A percentile compares a stretch with the other conserved stretches of the same genome.
phyloP scores from a whole-genome alignment of 2,888 invertebrate species.

The Tenthredo scrophulariae region DNA sequence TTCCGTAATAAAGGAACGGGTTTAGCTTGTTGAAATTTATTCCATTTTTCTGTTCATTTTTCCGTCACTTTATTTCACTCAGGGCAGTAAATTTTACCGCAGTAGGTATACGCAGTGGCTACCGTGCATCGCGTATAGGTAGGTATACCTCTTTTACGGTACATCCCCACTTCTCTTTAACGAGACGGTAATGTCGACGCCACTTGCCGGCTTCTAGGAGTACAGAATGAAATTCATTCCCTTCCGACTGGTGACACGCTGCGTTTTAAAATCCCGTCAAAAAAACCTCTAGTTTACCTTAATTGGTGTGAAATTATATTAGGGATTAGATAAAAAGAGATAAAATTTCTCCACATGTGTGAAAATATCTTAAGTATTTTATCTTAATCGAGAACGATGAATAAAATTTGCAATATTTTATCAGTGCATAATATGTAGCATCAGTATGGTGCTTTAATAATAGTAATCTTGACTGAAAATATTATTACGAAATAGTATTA shows the following conservation, averaged over 20 bases:
- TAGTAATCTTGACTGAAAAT: not conserved
- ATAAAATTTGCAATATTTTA: not conserved
- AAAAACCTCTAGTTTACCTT: not conserved
- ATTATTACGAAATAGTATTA: not conserved
- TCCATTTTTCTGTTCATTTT: not conserved
- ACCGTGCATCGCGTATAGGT: not conserved
- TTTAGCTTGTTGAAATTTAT: not conserved
- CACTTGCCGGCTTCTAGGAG: slow-evolving; percentile 55
- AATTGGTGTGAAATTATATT: slow-evolving; percentile 23
- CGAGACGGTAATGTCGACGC: slow-evolving; percentile 54
- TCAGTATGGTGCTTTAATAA: not conserved
- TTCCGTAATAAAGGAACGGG: not conserved
- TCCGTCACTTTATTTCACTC: not conserved
- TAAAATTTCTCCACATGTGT: not conserved
- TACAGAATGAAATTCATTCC: slow-evolving; percentile 58
- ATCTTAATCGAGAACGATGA: not conserved
- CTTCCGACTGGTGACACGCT: slow-evolving; percentile 54
- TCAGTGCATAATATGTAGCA: not conserved
- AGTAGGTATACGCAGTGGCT: not conserved
- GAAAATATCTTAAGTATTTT: not conserved
- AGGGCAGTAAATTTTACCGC: not conserved
- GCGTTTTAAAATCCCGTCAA: slow-evolving; percentile 36
- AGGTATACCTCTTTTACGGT: slow-evolving; percentile 56
- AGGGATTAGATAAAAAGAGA: not conserved
- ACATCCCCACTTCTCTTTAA: slow-evolving; percentile 52